Base-by-base conservation (phyloP, 37 sponge, comb jelly and placozoan species). In the Chondrilla cf. caribensis region DNA sequence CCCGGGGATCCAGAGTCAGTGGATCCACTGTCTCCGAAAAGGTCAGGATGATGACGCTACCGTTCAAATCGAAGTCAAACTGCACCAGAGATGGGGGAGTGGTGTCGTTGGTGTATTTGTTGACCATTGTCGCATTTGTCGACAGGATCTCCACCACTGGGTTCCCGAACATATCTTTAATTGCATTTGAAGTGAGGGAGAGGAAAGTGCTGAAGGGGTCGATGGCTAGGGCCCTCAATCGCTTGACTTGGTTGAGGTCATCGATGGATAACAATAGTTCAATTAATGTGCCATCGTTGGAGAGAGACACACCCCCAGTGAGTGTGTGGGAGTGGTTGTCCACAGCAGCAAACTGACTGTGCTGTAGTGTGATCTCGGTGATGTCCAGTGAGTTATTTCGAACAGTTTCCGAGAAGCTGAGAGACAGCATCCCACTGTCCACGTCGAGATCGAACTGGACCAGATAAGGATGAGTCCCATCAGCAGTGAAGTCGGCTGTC, bases 21-120 rank as follows among this genome's bases (percentile, higher is more conserved):
- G 91, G 55, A 77, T 88, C 88, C 0, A 95, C 89, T 15, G 96
- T 95, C 65, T 95, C 96, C 25, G 93, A 89, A 73, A 95, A 95
- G 14, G 91, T 90, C 24, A 95, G 71, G 25, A 42, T 29, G n/a
- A 95, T 65, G 4, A 57, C 51, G 3, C 89, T 88, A 9, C 80
- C 22, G 41, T 95, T 81, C 31, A 92, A 47, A 81, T 93, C 86
- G 62, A 95, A 62, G 26, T 66, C 71, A 79, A 70, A 95, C n/a
- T 79, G 75, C 35, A 84, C 70, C 43, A 96, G 35, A 2, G 58
- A 42, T 5, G 97, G 97, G 0, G 70, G 38, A 17, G 91, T 90
- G 15, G 67, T 86, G 84, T 96, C 97, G 36, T 19, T 37, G 14
- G 66, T 83, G 59, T 83, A 44, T 17, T 25, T 0, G 58, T 67